Evolutionary conservation across 2,888 invertebrate species (phyloP), one percentile per base, ranked within the genome.

Genomic region (Congeria kusceri): DNA sequence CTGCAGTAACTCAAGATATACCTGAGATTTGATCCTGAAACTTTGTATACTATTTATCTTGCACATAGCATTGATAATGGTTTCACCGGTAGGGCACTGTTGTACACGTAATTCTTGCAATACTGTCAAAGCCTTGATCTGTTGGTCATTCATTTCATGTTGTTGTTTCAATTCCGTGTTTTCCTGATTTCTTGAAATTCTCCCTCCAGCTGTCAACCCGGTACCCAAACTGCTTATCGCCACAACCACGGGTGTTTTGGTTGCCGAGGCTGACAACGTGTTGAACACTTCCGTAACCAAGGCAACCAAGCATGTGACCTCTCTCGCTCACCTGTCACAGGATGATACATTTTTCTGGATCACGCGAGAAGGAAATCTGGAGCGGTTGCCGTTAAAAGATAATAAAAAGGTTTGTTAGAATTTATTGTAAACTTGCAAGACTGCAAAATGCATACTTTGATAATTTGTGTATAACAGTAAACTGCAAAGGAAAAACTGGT

Each of bases 191-290:
- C 39, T 13, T 39, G 13, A 39, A n/a, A 7, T 39, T 47, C 71
- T 15, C 46, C 0, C 74, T 76, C 18, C 88, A 78, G 95, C 95
- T 74, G 96, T 97, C 86, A 95, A 95, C 80, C 97, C 97, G 0
- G 95, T 97, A 46, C 98, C 98, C 0, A 96, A 95, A 87, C 94
- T 98, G 0, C 94, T 98, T 80, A 94, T 97, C 3, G 96, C 97
- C 0, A 96, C 86, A 7, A 80, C 80, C 29, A 75, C 82, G 18
- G 80, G 80, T 7, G 70, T 92, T 29, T 47, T 64, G 15, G 56
- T 89, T 5, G 86, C 86, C 11, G 90, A 91, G 65, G 86, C 89
- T 28, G 90, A 90, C 66, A 85, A 80, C 66, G 77, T 82, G 0
- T 79, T 82, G 20, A 84, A 85, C 56, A 83, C 85, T 4, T 86